Conservation (phyloP, 1,140 invertebrate species). For the Agrilus planipennis region DNA sequence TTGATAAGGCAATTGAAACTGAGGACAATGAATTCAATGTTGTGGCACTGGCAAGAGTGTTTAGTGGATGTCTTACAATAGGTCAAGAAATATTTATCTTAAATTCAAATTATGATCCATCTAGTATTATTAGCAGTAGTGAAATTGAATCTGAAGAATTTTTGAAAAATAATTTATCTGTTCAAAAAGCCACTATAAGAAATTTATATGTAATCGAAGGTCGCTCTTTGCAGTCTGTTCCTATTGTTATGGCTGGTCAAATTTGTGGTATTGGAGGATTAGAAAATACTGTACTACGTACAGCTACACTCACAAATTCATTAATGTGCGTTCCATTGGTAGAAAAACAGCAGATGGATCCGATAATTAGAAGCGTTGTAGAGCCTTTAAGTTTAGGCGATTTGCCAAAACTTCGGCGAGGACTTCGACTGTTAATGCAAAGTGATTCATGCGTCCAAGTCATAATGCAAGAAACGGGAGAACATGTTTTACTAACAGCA, state of each 20-base stretch:
- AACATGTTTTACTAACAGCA: constrained; percentile 90
- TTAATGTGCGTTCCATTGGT: constrained; percentile 81
- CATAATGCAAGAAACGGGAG: constrained; percentile 83
- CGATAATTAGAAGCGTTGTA: constrained; percentile 90
- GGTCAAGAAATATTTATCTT: constrained; percentile 76
- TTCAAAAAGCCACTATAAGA: constrained; percentile 45
- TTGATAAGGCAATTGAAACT: constrained; percentile 14
- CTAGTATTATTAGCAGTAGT: constrained; percentile 30
- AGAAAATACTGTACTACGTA: constrained; percentile 74
- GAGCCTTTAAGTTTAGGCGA: constrained; percentile 77
- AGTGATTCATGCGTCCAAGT: constrained; percentile 90
- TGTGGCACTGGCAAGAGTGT: constrained; percentile 86
- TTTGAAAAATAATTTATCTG: constrained; percentile 32
- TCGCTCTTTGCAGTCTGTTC: constrained; percentile 71
- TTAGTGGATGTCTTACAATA: constrained; percentile 71
- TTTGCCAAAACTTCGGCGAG: constrained; percentile 68
- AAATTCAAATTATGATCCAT: constrained; percentile 83
- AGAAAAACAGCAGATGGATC: constrained; percentile 64
- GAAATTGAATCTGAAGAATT: constrained; percentile 29
- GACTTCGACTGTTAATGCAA: constrained; percentile 73
- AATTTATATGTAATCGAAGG: constrained; percentile 90
- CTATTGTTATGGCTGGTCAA: constrained; percentile 77
- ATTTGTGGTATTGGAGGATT: constrained; percentile 79
- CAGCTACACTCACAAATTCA: constrained; percentile 78
- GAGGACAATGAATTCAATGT: constrained; percentile 54